Percentiles rank a stretch among this genome's conserved stretches.
Conservation (phyloP, 2,888 invertebrate species). For the Plagodis pulveraria region DNA sequence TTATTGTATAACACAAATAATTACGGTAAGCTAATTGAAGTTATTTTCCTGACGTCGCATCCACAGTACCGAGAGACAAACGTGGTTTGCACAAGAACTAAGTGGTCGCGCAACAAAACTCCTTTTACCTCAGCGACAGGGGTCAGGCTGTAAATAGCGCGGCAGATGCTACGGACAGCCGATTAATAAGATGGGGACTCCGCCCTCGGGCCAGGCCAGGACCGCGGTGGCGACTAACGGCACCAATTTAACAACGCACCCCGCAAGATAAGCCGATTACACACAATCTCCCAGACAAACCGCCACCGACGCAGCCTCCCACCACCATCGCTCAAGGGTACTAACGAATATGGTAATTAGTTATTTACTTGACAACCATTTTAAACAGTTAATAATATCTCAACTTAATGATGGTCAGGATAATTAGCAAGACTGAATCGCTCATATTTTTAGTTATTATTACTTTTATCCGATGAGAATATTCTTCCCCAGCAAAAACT, state of each 20-base stretch:
- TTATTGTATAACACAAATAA: conserved; percentile 14
- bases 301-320: conserved; percentile 27
- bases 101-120: conserved; percentile 60
- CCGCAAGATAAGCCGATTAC: conserved; percentile 69
- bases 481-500: conserved; percentile 13
- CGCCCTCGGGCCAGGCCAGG: conserved; percentile 55
- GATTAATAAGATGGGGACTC: conserved; percentile 79
- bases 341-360: conserved; percentile 57
- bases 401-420: background rate
- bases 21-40: conserved; percentile 37
- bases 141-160: conserved; percentile 74
- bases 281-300: conserved; percentile 63
- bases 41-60: conserved; percentile 26
- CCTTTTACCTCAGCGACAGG: conserved; percentile 59
- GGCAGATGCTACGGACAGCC: conserved; percentile 82
- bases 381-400: conserved; percentile 11
- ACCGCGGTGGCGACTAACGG: conserved; percentile 33
- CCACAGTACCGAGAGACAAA: conserved; percentile 45
- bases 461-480: conserved; percentile 13
- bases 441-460: conserved; percentile 9
- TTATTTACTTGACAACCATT: conserved; percentile 33
- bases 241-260: conserved; percentile 64
- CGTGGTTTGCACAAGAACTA: conserved; percentile 54
- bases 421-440: conserved; percentile 13
- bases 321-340: conserved; percentile 28